A percentile compares a stretch with the other conserved stretches of the same genome.
These are phyloP conservation scores for Macrochelys suwanniensis DNA, from an alignment of 2,797 vertebrate genomes.

Conservation along the genomic window DNA sequence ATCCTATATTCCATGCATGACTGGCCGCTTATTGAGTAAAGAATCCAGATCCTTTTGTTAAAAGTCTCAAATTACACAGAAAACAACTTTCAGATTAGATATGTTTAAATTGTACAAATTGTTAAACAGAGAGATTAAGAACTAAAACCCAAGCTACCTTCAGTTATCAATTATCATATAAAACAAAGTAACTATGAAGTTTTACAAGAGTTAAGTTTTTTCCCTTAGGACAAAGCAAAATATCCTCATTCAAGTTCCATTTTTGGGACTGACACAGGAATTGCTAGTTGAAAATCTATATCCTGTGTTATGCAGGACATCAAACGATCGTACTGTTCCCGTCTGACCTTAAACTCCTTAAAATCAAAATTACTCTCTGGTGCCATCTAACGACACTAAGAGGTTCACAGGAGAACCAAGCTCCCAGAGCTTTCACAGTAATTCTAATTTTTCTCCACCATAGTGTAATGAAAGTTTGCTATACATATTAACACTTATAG, in stretches of 20 bases:
- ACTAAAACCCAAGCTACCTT: neutral
- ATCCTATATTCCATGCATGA: neutral
- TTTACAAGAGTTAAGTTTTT: neutral
- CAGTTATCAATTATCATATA: neutral
- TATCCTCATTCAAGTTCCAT: neutral
- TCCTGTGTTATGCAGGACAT: neutral
- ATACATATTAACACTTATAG: neutral
- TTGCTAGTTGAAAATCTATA: neutral
- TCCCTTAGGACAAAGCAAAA: neutral
- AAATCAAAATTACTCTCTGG: neutral
- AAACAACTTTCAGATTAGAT: neutral
- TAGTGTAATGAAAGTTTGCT: neutral
- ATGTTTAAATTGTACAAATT: neutral
- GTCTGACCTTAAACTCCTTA: neutral
- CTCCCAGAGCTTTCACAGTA: neutral
- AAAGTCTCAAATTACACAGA: neutral
- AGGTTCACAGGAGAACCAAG: accelerated
- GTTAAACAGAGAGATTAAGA: constrained; percentile 4
- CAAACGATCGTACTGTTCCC: accelerated
- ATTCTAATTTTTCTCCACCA: neutral
- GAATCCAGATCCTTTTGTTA: neutral
- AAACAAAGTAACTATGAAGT: neutral
- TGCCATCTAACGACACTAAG: constrained; percentile 38
- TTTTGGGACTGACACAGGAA: neutral
- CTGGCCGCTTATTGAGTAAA: neutral